These are phyloP conservation scores for Orussus abietinus DNA, from an alignment of 1,140 invertebrate species.

Conservation along the genomic window DNA sequence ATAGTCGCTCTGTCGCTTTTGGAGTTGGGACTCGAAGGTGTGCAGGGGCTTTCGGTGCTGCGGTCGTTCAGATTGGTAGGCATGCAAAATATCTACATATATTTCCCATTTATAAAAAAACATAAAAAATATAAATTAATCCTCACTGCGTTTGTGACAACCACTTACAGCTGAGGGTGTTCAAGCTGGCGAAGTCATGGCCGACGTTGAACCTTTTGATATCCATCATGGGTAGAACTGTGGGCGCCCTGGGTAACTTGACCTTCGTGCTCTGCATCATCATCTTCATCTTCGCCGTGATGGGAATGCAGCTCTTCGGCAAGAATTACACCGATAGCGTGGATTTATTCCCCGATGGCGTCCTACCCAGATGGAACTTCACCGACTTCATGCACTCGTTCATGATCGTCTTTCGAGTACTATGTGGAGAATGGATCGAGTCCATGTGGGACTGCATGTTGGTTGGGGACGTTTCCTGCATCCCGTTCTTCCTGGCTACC, in stretches of 20 bases:
- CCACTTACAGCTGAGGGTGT: conserved; percentile 86
- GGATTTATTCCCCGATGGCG: conserved; percentile 70
- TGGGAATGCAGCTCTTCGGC: conserved; percentile 98
- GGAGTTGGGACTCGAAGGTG: conserved; percentile 88
- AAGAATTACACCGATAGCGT: conserved; percentile 87
- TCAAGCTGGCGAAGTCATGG: conserved; percentile 99
- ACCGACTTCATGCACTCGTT: conserved; percentile 98
- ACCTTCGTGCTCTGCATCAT: conserved; percentile 97
- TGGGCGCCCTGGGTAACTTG: conserved; percentile 96
- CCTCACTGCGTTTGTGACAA: conserved; percentile 11
- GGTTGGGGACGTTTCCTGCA: conserved; percentile 86
- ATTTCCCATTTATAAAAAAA: conserved; percentile 10
- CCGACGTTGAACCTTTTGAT: conserved; percentile 96
- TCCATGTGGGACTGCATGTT: conserved; percentile 98
- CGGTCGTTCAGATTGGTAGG: conserved; percentile 94
- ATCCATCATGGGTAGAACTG: conserved; percentile 96
- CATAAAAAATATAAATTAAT: conserved; percentile 14
- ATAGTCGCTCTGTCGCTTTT: conserved; percentile 93
- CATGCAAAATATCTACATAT: not conserved
- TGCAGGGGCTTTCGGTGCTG: conserved; percentile 93
- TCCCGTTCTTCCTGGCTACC: conserved; percentile 95
- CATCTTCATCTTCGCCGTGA: conserved; percentile 98
- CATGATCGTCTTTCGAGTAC: conserved; percentile 96
- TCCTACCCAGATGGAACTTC: conserved; percentile 92
- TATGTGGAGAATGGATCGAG: conserved; percentile 99